Conservation (phyloP, 2,113 vertebrate genomes). For the Eptatretus burgeri region DNA sequence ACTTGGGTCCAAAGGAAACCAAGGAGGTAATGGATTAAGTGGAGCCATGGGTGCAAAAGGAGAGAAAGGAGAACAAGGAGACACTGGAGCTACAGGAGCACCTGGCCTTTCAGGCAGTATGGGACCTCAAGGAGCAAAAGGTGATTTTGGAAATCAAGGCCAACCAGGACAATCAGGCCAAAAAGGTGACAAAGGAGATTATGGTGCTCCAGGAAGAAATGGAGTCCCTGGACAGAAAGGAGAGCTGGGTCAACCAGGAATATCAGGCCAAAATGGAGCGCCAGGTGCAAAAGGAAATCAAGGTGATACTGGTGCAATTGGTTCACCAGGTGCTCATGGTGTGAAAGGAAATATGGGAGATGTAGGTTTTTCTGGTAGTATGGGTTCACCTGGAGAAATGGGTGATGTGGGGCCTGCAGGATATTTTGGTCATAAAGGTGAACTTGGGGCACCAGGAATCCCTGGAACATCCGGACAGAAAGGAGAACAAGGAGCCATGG, state of each 20-base stretch:
- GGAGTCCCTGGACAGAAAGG: too few species aligned
- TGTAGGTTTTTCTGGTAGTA: background rate
- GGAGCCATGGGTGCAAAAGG: constrained; percentile 27
- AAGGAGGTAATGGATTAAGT: constrained; percentile 22
- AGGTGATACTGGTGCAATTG: background rate
- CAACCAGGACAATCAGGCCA: too few species aligned
- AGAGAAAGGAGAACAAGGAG: too few species aligned
- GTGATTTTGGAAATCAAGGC: too few species aligned
- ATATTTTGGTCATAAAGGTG: background rate
- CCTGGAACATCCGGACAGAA: background rate
- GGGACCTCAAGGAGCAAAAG: too few species aligned
- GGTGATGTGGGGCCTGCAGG: constrained; percentile 1
- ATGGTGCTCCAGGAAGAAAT: too few species aligned
- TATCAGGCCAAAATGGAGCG: constrained; percentile 1
- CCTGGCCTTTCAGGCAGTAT: too few species aligned
- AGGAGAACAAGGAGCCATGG: background rate
- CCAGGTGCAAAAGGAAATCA: constrained; percentile 3
- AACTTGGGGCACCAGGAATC: background rate
- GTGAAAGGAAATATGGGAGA: background rate
- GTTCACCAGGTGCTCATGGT: too few species aligned
- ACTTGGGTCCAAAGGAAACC: constrained; percentile 13
- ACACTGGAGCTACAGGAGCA: too few species aligned
- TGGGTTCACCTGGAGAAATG: background rate
- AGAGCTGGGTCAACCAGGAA: background rate
- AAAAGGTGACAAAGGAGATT: too few species aligned